These are phyloP conservation scores for Molossus molossus DNA, from an alignment of 2,797 vertebrate genomes.

Conservation along the genomic window DNA sequence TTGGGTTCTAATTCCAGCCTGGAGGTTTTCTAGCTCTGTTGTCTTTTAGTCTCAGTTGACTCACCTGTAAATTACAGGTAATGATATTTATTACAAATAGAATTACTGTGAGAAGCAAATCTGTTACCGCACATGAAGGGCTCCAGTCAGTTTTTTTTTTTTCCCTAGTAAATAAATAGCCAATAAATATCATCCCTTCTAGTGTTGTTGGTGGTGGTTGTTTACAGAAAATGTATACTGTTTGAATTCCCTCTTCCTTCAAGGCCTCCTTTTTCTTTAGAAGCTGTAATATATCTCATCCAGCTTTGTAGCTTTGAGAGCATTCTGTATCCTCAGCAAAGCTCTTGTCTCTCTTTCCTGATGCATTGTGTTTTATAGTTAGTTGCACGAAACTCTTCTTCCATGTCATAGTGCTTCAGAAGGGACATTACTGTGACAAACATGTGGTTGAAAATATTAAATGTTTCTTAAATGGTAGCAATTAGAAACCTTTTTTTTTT, in stretches of 20 bases:
- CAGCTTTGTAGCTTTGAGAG: background rate
- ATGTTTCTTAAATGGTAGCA: background rate
- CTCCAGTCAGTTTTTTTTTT: background rate
- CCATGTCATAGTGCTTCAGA: background rate
- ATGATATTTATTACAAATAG: conserved; percentile 20
- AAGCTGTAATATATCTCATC: background rate
- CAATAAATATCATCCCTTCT: background rate
- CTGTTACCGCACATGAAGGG: background rate
- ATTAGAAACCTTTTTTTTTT: too few species aligned
- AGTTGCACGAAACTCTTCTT: background rate
- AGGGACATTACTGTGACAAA: background rate
- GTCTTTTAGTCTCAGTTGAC: background rate
- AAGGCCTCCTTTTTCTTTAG: background rate
- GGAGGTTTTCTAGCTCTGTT: background rate
- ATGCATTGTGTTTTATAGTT: background rate
- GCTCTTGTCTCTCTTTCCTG: background rate
- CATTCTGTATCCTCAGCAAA: background rate
- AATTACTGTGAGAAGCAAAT: background rate
- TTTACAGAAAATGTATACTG: background rate
- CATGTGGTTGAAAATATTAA: background rate
- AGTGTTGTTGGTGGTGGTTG: background rate
- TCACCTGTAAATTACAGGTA: conserved; percentile 7
- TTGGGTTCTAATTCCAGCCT: background rate
- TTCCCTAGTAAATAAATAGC: background rate
- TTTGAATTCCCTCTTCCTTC: background rate